These are phyloP conservation scores for Sweltsa coloradensis DNA, from an alignment of 1,140 invertebrate species.

Conservation along the genomic window DNA sequence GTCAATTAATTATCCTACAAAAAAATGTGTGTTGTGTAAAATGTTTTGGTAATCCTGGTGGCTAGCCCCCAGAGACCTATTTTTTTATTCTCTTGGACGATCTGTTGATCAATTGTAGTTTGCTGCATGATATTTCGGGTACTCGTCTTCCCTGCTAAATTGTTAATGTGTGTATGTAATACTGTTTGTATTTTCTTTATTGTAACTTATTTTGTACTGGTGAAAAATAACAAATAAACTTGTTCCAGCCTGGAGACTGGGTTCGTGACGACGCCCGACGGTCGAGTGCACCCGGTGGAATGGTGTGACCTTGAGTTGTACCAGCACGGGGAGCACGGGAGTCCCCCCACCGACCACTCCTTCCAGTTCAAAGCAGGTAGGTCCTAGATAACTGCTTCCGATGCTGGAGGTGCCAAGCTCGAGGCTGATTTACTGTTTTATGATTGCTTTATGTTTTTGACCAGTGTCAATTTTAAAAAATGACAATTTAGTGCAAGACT, in stretches of 20 bases:
- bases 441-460: too few relatives aligned
- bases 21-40: too few relatives aligned
- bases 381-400: background rate
- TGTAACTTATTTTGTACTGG: background rate
- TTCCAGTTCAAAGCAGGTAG: conserved; percentile 46
- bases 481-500: too few relatives aligned
- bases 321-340: conserved; percentile 50
- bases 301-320: conserved; percentile 47
- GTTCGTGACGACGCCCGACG: conserved; percentile 43
- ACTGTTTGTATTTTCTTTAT: conserved; percentile 1
- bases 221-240: background rate
- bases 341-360: conserved; percentile 42
- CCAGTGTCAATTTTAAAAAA: too few relatives aligned
- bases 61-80: too few relatives aligned
- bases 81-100: too few relatives aligned
- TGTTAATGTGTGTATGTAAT: conserved; percentile 1
- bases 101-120: too few relatives aligned
- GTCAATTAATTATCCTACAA: too few relatives aligned
- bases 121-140: background rate
- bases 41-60: too few relatives aligned
- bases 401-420: background rate
- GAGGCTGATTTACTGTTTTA: too few relatives aligned
- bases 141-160: background rate
- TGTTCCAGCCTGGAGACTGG: conserved; percentile 45
- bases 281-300: conserved; percentile 38